These are phyloP conservation scores for Cataglyphis altisquamis DNA, from an alignment of 2,888 invertebrate genomes.

Conservation along the genomic window DNA sequence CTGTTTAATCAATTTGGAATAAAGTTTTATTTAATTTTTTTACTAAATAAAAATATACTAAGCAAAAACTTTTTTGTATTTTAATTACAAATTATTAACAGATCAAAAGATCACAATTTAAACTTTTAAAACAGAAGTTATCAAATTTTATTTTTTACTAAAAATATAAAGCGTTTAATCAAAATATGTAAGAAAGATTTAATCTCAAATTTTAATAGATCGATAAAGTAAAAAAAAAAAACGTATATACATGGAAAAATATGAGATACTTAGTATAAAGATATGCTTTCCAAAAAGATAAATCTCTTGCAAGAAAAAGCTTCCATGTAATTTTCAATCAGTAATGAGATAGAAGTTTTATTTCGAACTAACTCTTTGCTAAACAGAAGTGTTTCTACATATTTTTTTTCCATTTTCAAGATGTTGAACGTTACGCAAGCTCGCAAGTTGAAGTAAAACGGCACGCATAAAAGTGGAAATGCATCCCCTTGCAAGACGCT, in stretches of 20 bases:
- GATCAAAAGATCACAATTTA: not conserved
- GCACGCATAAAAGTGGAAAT: constrained; percentile 1
- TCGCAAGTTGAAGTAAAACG: constrained; percentile 10
- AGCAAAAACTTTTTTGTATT: not conserved
- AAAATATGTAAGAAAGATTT: constrained; percentile 2
- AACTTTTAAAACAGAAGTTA: not conserved
- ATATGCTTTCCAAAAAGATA: constrained; percentile 11
- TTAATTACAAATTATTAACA: not conserved
- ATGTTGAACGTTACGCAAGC: not conserved
- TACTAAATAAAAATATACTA: not conserved
- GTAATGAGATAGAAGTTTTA: constrained; percentile 29
- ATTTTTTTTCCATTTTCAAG: not conserved
- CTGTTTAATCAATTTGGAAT: not conserved
- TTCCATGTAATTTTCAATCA: constrained; percentile 27
- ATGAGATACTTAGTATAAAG: not conserved
- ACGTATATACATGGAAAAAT: not conserved
- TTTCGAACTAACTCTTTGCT: not conserved
- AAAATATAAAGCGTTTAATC: not conserved
- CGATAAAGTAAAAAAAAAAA: not conserved
- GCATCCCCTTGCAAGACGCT: constrained; percentile 29
- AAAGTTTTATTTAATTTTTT: not conserved
- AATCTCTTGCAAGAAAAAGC: constrained; percentile 11
- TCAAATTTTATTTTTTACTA: not conserved
- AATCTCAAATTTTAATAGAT: not conserved
- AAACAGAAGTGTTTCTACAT: not conserved